Evolutionary conservation across 2,888 invertebrate genomes (phyloP).

Genomic region (Blastobasis adustella): DNA sequence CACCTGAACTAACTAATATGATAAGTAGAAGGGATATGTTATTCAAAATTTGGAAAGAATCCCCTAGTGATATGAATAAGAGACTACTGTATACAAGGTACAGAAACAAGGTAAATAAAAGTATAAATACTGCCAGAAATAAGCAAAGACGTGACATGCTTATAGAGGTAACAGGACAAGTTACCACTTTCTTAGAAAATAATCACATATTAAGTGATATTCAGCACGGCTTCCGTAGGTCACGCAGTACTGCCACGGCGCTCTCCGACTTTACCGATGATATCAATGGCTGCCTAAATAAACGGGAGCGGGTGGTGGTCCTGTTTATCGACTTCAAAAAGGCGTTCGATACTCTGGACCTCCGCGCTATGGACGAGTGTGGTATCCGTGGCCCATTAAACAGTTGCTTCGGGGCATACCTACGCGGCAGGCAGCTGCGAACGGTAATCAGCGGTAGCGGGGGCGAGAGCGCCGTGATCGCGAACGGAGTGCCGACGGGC

Average conservation of each 20-base stretch:
- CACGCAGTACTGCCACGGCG: no score
- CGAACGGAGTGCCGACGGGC: conserved; percentile 16
- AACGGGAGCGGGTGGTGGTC: conserved; percentile 11
- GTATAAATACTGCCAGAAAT: neutral
- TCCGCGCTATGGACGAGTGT: conserved; percentile 4
- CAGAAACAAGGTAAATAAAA: conserved; percentile 1
- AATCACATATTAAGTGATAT: no score
- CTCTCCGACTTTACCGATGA: conserved; percentile 6
- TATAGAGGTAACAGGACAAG: no score
- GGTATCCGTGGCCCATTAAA: conserved; percentile 13
- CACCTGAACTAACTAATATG: neutral
- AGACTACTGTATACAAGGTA: conserved; percentile 4
- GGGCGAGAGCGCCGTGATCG: conserved; percentile 3
- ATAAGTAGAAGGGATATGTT: neutral
- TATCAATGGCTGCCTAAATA: conserved; percentile 8
- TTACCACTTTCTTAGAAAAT: no score
- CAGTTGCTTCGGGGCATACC: conserved; percentile 12
- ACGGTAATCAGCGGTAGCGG: conserved; percentile 6
- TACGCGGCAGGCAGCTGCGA: conserved; percentile 4
- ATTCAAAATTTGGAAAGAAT: conserved; percentile 4
- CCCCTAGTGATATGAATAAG: conserved; percentile 4
- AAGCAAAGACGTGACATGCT: neutral
- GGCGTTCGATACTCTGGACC: conserved; percentile 13
- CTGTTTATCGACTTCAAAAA: conserved; percentile 15
- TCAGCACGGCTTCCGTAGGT: no score